Conservation (phyloP, 2,797 vertebrate genomes). For the Odontamblyopus lacepedii region DNA sequence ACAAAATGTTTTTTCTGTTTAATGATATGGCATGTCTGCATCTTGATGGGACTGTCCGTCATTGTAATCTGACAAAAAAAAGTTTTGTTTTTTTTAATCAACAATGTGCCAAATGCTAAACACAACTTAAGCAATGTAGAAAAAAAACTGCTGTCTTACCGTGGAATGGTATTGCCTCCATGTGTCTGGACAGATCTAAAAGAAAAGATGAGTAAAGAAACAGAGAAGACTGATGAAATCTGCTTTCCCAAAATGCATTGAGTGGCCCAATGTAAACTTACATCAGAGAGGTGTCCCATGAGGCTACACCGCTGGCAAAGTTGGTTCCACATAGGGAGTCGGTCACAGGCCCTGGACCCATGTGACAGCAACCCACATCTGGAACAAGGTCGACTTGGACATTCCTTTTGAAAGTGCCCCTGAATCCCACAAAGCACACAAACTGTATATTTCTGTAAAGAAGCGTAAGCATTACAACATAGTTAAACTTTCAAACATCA, state of each 20-base stretch:
- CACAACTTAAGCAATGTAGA: background rate
- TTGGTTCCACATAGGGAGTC: slow-evolving; percentile 64
- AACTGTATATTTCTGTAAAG: slow-evolving; percentile 48
- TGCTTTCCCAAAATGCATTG: slow-evolving; percentile 26
- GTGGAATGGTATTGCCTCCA: slow-evolving; percentile 74
- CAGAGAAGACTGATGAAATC: slow-evolving; percentile 3
- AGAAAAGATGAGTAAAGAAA: slow-evolving; percentile 18
- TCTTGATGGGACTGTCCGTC: slow-evolving; percentile 40
- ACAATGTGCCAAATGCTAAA: background rate
- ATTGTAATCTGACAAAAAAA: slow-evolving; percentile 40
- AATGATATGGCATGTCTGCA: slow-evolving; percentile 2
- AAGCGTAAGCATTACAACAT: background rate
- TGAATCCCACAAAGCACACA: slow-evolving; percentile 70
- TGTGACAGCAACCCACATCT: slow-evolving; percentile 63
- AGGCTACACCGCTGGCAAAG: slow-evolving; percentile 69
- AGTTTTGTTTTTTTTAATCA: background rate
- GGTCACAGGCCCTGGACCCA: slow-evolving; percentile 46
- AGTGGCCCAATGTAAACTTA: slow-evolving; percentile 39
- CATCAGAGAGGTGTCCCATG: slow-evolving; percentile 66
- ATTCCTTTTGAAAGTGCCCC: slow-evolving; percentile 63
- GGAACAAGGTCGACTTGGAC: slow-evolving; percentile 52
- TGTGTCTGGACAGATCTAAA: slow-evolving; percentile 66
- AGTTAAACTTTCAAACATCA: background rate
- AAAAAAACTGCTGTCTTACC: slow-evolving; percentile 45
- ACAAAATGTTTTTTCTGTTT: slow-evolving; percentile 15